Base-by-base conservation (phyloP, 2,888 invertebrate species). In the Mechanitis messenoides region DNA sequence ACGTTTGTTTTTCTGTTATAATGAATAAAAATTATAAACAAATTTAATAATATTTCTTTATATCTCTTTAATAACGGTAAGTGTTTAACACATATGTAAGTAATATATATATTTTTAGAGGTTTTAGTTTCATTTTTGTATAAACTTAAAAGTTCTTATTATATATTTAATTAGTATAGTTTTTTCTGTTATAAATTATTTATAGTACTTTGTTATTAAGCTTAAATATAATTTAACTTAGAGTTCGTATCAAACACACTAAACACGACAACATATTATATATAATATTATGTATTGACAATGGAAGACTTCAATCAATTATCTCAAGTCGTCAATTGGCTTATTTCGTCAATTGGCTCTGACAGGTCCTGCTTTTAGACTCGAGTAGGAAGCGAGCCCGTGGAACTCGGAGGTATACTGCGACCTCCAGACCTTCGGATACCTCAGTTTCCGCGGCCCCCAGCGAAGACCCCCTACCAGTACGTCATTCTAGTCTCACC, bases 311-410 rank as follows among this genome's bases (percentile, higher is more conserved):
- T 79, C 72, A 82, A 77, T 76, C 69, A 55, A 42, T 42, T 46
- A 58, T 53, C 63, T 76, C 72, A 70, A 9, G 42, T 42, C 42
- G 42, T 42, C 42, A 42, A 42, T 42, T 42, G 42, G 42, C 42
- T 42, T 11, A 42, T 42, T 64, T 59, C 54, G 59, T 45, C 60
- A 75, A 87, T 89, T 90, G 88, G 87, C 84, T 80, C 78, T 85
- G 76, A 83, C 90, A 89, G 89, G 90, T 90, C 83, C 88, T 90
- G 84, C 83, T 90, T 78, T 89, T 90, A 87, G 90, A 90, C 78
- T 83, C 88, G 79, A 87, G 87, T 89, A 89, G 86, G 75, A 89
- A 89, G 66, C 78, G 88, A 69, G 74, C 78, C 74, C 82, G 84
- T 61, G 87, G 88, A 55, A 74, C 73, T 63, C 79, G 90, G 67